Evolutionary conservation across 2,113 vertebrate species (phyloP).

Genomic region (Mobula birostris): DNA sequence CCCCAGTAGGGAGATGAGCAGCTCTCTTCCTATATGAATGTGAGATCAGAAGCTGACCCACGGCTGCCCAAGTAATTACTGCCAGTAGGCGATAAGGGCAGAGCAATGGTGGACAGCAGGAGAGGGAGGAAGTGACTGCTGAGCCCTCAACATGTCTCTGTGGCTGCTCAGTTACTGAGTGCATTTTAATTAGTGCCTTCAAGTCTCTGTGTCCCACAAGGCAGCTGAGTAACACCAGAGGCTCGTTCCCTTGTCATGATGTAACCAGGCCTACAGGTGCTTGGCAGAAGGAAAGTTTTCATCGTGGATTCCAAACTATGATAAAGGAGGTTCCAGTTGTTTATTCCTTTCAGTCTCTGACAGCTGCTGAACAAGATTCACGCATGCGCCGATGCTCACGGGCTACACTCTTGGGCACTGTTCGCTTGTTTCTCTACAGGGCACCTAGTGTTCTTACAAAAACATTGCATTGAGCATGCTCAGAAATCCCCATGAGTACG

Average conservation of each 20-base stretch:
- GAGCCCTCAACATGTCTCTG: background rate
- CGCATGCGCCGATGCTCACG: background rate
- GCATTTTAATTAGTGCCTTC: background rate
- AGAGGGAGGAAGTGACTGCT: background rate
- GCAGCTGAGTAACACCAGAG: background rate
- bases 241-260: background rate
- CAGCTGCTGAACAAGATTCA: background rate
- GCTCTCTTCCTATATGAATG: background rate
- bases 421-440: background rate
- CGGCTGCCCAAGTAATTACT: conserved; percentile 26
- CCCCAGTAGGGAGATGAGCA: background rate
- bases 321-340: background rate
- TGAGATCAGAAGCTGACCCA: background rate
- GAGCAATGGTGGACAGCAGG: background rate
- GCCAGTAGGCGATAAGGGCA: background rate
- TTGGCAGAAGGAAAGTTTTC: conserved; percentile 5
- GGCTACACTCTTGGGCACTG: background rate
- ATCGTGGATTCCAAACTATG: background rate
- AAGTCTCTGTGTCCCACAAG: background rate
- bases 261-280: background rate
- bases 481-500: background rate
- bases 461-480: background rate
- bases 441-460: background rate
- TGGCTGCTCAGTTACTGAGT: background rate
- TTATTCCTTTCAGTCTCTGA: background rate